Evolutionary conservation across 2,888 invertebrate genomes (phyloP).

Genomic region (Hypena proboscidalis): DNA sequence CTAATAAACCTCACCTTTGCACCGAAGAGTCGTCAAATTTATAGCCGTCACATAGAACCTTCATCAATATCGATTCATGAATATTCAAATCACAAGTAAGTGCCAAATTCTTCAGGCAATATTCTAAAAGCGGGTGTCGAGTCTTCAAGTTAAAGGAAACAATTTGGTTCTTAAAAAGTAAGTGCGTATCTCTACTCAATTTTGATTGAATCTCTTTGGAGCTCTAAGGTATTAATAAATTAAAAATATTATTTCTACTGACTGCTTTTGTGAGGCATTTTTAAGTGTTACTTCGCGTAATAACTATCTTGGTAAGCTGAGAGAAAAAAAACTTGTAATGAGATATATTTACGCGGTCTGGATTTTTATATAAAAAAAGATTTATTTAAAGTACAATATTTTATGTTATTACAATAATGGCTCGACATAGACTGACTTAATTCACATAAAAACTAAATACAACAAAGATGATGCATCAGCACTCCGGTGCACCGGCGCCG

Average conservation of each 20-base stretch:
- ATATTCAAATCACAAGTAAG: conserved; percentile 40
- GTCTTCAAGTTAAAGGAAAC: conserved; percentile 29
- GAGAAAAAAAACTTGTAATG: too few species aligned
- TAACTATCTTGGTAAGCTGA: too few species aligned
- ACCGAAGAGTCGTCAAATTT: conserved; percentile 30
- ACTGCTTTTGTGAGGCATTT: conserved; percentile 14
- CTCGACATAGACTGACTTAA: too few species aligned
- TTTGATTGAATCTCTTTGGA: conserved; percentile 27
- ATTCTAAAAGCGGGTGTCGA: conserved; percentile 17
- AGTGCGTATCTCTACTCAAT: conserved; percentile 29
- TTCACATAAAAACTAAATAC: too few species aligned
- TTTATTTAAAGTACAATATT: too few species aligned
- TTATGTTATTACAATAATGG: too few species aligned
- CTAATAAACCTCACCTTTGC: conserved; percentile 27
- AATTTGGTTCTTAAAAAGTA: conserved; percentile 30
- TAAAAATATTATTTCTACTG: conserved; percentile 27
- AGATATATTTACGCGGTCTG: too few species aligned
- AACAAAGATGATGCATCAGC: too few species aligned
- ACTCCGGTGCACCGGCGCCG: too few species aligned
- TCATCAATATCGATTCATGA: conserved; percentile 39
- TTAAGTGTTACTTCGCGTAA: conserved; percentile 21
- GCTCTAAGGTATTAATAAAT: conserved; percentile 36
- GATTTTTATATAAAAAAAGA: too few species aligned
- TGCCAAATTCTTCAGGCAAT: conserved; percentile 23
- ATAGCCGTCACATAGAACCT: conserved; percentile 24